A percentile compares a stretch with the other conserved stretches of the same genome.
These are phyloP conservation scores for Mico argentatus DNA, from an alignment of 2,797 vertebrate genomes.

Conservation along the genomic window DNA sequence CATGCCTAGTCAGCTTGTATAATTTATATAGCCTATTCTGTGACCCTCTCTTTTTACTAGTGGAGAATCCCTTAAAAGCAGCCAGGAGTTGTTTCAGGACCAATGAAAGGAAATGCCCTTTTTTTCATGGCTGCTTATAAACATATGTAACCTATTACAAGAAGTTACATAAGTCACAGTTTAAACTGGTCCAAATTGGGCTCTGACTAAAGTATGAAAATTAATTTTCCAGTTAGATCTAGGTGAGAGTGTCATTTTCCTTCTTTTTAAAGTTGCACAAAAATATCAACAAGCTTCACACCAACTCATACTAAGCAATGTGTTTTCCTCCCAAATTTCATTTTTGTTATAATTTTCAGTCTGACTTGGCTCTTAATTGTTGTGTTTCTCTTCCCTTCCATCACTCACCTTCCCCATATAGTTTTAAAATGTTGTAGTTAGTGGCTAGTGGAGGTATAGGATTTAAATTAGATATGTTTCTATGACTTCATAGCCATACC, in stretches of 20 bases:
- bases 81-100: conserved; percentile 62
- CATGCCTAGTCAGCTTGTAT: conserved; percentile 49
- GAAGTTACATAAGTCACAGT: conserved; percentile 48
- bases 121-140: conserved; percentile 61
- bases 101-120: conserved; percentile 64
- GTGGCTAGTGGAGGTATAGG: background rate
- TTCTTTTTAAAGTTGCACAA: conserved; percentile 5
- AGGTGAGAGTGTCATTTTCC: background rate
- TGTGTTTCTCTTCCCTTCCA: background rate
- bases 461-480: background rate
- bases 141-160: conserved; percentile 68
- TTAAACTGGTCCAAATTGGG: conserved; percentile 45
- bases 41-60: conserved; percentile 57
- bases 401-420: background rate
- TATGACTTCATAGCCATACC: background rate
- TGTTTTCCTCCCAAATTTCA: conserved; percentile 2
- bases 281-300: background rate
- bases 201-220: conserved; percentile 37
- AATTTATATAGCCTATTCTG: conserved; percentile 61
- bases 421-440: background rate
- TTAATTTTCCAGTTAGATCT: conserved; percentile 24
- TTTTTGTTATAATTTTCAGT: background rate
- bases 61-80: conserved; percentile 67
- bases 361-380: background rate
- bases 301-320: background rate